A percentile compares a stretch with the other conserved stretches of the same genome.
These are phyloP conservation scores for Chironomus tentans DNA, from an alignment of 2,888 invertebrate genomes.

Conservation along the genomic window DNA sequence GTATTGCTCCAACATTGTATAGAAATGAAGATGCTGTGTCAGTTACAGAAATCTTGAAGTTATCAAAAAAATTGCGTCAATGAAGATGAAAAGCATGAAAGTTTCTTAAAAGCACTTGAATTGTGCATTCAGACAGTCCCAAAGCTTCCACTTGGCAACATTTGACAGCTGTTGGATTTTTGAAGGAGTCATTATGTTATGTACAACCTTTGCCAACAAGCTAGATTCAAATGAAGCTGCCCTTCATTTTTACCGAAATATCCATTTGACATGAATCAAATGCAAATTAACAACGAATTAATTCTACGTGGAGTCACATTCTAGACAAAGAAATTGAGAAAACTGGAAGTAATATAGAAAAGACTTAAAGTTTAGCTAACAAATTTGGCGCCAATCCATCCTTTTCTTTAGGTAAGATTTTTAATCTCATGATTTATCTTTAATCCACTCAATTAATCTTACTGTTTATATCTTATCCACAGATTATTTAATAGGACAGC, in stretches of 20 bases:
- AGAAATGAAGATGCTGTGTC: slow-evolving; percentile 92
- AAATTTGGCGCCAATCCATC: slow-evolving; percentile 77
- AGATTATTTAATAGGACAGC: slow-evolving; percentile 73
- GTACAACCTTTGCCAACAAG: slow-evolving; percentile 72
- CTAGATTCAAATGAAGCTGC: slow-evolving; percentile 70
- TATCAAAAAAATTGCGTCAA: slow-evolving; percentile 67
- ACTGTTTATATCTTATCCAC: slow-evolving; percentile 34
- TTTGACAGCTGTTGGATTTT: slow-evolving; percentile 85
- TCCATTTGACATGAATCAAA: slow-evolving; percentile 38
- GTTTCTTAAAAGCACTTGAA: slow-evolving; percentile 67
- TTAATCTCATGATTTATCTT: too few species aligned
- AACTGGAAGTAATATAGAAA: slow-evolving; percentile 46
- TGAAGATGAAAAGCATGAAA: slow-evolving; percentile 64
- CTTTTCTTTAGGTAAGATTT: slow-evolving; percentile 68
- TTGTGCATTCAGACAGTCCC: slow-evolving; percentile 84
- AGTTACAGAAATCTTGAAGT: slow-evolving; percentile 81
- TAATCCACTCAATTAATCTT: too few species aligned
- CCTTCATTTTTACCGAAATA: slow-evolving; percentile 80
- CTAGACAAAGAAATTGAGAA: slow-evolving; percentile 52
- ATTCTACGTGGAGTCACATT: slow-evolving; percentile 86
- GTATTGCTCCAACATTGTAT: slow-evolving; percentile 73
- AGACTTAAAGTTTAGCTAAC: slow-evolving; percentile 59
- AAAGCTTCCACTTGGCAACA: slow-evolving; percentile 70
- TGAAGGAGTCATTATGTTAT: slow-evolving; percentile 80
- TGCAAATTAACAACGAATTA: slow-evolving; percentile 62